These are phyloP conservation scores for Rhinoraja longicauda DNA, from an alignment of 2,797 vertebrate species.

Conservation along the genomic window DNA sequence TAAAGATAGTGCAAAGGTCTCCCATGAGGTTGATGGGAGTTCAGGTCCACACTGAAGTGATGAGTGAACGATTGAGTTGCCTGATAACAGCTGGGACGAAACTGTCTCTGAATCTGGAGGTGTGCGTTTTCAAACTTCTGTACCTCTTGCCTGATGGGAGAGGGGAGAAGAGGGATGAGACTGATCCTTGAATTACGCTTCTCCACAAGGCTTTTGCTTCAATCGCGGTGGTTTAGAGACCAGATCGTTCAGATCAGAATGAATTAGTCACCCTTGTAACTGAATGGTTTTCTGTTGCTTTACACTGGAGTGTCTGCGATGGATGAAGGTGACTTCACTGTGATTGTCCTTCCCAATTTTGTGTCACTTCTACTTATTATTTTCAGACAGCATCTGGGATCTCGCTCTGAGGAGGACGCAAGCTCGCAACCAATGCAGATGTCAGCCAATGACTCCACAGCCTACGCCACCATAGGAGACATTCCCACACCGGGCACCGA, in stretches of 20 bases:
- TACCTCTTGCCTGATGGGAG: too few relatives aligned
- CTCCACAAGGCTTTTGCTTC: too few relatives aligned
- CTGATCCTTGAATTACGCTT: too few relatives aligned
- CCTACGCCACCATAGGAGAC: constrained; percentile 76
- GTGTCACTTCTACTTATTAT: too few relatives aligned
- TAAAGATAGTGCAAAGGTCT: too few relatives aligned
- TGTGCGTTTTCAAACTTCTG: too few relatives aligned
- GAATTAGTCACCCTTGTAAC: not conserved
- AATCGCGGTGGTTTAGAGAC: not conserved
- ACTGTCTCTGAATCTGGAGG: too few relatives aligned
- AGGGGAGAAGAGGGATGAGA: too few relatives aligned
- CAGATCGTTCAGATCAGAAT: not conserved
- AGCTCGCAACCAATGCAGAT: constrained; percentile 54
- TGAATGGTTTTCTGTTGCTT: not conserved
- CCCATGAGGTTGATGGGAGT: too few relatives aligned
- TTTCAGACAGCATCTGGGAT: not conserved
- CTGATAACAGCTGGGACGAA: too few relatives aligned
- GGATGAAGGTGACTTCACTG: not conserved
- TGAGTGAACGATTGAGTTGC: too few relatives aligned
- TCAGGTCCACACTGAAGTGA: too few relatives aligned
- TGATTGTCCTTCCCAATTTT: not conserved
- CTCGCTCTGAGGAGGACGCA: constrained; percentile 41
- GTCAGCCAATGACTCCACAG: constrained; percentile 56
- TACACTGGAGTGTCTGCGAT: not conserved
- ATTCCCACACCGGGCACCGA: constrained; percentile 47